Evolutionary conservation across 2,113 vertebrate genomes (phyloP).

Genomic region (Lontra canadensis): DNA sequence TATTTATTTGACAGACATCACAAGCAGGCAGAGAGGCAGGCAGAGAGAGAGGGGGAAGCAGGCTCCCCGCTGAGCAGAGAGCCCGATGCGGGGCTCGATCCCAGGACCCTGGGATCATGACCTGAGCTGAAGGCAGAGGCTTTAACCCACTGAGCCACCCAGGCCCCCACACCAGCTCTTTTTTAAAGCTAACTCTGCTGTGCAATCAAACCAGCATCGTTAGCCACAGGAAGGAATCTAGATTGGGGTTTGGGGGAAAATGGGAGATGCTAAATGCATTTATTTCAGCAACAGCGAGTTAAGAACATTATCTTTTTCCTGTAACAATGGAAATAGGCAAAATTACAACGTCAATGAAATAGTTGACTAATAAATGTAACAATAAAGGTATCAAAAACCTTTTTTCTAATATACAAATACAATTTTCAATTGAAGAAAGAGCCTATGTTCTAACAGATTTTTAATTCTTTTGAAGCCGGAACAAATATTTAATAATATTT

Average conservation of each 20-base stretch:
- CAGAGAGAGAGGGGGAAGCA: too few species aligned
- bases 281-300: not conserved
- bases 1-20: too few species aligned
- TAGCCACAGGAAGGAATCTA: not conserved
- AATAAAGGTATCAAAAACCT: not conserved
- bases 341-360: not conserved
- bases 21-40: too few species aligned
- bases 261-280: not conserved
- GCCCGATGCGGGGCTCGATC: too few species aligned
- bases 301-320: not conserved
- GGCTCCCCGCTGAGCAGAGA: too few species aligned
- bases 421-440: not conserved
- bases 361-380: not conserved
- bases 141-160: too few species aligned
- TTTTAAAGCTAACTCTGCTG: not conserved
- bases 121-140: too few species aligned
- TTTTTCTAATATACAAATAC: not conserved
- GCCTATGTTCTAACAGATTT: not conserved
- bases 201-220: not conserved
- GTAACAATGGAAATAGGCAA: not conserved
- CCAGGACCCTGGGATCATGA: too few species aligned
- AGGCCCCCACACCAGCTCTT: not conserved
- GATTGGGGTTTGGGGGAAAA: not conserved
- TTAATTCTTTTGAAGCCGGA: not conserved
- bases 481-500: slow-evolving; percentile 25